Evolutionary conservation across 2,888 invertebrate genomes (phyloP), one percentile per base, ranked within the genome.

Genomic region (Phlogophora meticulosa): DNA sequence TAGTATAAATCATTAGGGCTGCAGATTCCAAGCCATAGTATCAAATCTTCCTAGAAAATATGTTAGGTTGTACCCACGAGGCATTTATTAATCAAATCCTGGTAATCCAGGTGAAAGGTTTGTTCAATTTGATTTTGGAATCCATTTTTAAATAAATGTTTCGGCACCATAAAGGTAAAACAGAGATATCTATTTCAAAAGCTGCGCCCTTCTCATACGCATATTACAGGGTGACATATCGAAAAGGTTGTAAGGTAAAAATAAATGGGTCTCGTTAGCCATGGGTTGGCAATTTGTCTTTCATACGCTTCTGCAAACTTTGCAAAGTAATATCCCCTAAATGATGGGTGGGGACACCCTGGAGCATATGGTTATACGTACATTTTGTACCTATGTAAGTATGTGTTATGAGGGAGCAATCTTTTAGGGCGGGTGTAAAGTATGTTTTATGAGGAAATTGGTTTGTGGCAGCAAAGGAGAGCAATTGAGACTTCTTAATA

Each of bases 181-280:
- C 20, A 58, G 11, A 20, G 7, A 32, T 15, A 57, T 51, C 40
- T 51, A 46, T 70, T 40, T 52, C 34, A 51, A 49, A 73, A 43
- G 48, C n/a, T 22, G 24, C 11, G 11, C 32, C 48, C 10, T 48
- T 24, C 15, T 17, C 10, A 13, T 11, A 46, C 11, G 7, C 10
- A 48, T 13, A 38, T 49, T 55, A 45, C 15, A 51, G 42, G 38
- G 46, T 56, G 72, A 77, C 58, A 72, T 40, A 76, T 66, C 46
- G 77, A 49, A 67, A 66, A 51, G 72, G 53, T 42, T 65, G 55
- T 46, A 43, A 66, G 76, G 66, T 75, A 75, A 72, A 73, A 77
- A 77, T 66, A 75, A 75, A 75, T 75, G 75, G 72, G 22, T 48
- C 72, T 75, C 78, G 78, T 77, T 77, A 75, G 73, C 73, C 46